Evolutionary conservation across 2,888 invertebrate genomes (phyloP).

Genomic region (Blastobasis lacticolella): DNA sequence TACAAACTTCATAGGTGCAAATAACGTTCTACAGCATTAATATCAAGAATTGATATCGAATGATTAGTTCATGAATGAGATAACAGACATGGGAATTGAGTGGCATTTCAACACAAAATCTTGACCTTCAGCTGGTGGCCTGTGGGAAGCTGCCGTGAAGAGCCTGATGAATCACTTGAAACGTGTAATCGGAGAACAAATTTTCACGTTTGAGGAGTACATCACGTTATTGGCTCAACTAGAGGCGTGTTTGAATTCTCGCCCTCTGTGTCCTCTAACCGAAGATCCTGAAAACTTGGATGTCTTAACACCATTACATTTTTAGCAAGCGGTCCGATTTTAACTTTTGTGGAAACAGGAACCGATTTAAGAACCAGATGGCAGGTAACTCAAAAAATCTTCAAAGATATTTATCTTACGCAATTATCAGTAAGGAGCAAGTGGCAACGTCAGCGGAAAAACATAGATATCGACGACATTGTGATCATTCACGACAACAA

Average conservation of each 20-base stretch:
- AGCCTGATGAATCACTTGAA: conserved; percentile 13
- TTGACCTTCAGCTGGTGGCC: conserved; percentile 5
- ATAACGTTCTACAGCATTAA: no score
- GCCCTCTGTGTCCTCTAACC: no score
- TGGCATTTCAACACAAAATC: conserved; percentile 11
- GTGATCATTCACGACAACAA: no score
- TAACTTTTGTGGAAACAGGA: conserved; percentile 6
- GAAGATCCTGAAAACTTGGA: conserved; percentile 12
- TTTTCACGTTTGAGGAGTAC: conserved; percentile 14
- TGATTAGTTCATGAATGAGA: neutral
- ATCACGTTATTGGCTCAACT: conserved; percentile 12
- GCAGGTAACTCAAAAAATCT: conserved; percentile 3
- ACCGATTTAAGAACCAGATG: conserved; percentile 2
- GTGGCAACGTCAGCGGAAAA: conserved; percentile 6
- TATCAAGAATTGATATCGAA: no score
- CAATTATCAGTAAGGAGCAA: conserved; percentile 6
- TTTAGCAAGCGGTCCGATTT: conserved; percentile 5
- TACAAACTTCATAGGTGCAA: conserved; percentile 17
- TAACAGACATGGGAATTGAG: conserved; percentile 3
- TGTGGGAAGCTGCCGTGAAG: conserved; percentile 10
- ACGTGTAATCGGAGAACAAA: conserved; percentile 9
- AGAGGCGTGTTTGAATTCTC: conserved; percentile 16
- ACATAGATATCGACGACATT: no score
- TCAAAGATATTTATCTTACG: conserved; percentile 5
- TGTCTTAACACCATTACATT: conserved; percentile 14